Conservation (phyloP, 2,888 invertebrate genomes). For the Galerucella pusilla region DNA sequence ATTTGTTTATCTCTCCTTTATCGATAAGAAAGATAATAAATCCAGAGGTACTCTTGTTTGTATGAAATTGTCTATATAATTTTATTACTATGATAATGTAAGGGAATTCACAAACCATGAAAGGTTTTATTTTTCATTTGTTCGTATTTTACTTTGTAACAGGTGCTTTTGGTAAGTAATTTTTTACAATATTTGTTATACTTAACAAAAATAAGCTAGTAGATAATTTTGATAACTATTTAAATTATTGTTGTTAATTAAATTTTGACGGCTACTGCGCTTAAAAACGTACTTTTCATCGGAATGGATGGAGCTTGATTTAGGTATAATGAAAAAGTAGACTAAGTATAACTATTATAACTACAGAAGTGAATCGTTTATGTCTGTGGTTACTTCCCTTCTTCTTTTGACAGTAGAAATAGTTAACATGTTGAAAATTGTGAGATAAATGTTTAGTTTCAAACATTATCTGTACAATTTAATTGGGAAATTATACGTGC, state of each 20-base stretch:
- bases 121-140: neutral
- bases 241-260: no score
- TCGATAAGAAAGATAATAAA: neutral
- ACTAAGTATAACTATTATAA: no score
- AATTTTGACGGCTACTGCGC: no score
- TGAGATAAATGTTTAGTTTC: neutral
- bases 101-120: neutral
- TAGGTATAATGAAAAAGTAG: no score
- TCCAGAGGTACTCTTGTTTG: neutral
- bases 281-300: no score
- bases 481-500: neutral
- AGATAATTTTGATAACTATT: no score
- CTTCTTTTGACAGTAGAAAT: no score
- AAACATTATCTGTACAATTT: neutral
- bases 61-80: neutral
- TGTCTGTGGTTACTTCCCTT: no score
- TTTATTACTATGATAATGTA: neutral
- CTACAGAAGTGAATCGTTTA: no score
- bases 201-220: no score
- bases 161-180: neutral
- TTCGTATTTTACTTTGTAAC: neutral
- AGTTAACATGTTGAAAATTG: neutral
- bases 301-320: no score
- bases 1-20: neutral
- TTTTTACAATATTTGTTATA: neutral